phyloP scores from a whole-genome alignment of 2,888 invertebrate genomes.

The Volucella zonaria region DNA sequence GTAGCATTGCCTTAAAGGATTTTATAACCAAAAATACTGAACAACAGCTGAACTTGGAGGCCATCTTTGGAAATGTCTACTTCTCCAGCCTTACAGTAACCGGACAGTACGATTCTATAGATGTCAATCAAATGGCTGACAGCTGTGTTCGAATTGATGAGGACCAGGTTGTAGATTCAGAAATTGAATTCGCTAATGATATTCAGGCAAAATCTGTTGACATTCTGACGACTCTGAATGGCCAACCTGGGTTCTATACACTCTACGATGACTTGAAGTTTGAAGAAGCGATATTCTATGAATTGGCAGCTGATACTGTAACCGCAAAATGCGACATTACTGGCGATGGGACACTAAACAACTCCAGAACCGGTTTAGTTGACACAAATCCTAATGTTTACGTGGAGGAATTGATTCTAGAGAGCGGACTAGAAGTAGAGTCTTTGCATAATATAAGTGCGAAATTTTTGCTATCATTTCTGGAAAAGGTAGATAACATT shows the following conservation, averaged over 20 bases:
- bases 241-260: slow-evolving; percentile 77
- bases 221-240: slow-evolving; percentile 81
- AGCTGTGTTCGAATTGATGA: slow-evolving; percentile 82
- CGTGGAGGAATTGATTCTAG: slow-evolving; percentile 78
- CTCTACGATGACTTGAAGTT: slow-evolving; percentile 78
- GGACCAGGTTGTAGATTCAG: slow-evolving; percentile 80
- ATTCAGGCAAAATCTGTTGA: slow-evolving; percentile 77
- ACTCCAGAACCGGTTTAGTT: slow-evolving; percentile 79
- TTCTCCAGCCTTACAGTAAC: slow-evolving; percentile 82
- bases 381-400: slow-evolving; percentile 77
- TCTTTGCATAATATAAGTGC: slow-evolving; percentile 81
- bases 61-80: slow-evolving; percentile 81
- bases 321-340: slow-evolving; percentile 80
- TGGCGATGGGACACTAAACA: slow-evolving; percentile 78
- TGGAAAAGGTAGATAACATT: slow-evolving; percentile 78
- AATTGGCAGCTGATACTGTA: slow-evolving; percentile 78
- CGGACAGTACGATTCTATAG: slow-evolving; percentile 82
- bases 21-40: slow-evolving; percentile 83
- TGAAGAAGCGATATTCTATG: slow-evolving; percentile 76
- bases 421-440: slow-evolving; percentile 78
- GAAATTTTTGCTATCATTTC: slow-evolving; percentile 77
- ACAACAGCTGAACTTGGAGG: slow-evolving; percentile 82
- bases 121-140: slow-evolving; percentile 82
- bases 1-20: slow-evolving; percentile 81
- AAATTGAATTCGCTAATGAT: slow-evolving; percentile 80